phyloP scores from a whole-genome alignment of 2,113 vertebrate species.

The Clarias gariepinus region DNA sequence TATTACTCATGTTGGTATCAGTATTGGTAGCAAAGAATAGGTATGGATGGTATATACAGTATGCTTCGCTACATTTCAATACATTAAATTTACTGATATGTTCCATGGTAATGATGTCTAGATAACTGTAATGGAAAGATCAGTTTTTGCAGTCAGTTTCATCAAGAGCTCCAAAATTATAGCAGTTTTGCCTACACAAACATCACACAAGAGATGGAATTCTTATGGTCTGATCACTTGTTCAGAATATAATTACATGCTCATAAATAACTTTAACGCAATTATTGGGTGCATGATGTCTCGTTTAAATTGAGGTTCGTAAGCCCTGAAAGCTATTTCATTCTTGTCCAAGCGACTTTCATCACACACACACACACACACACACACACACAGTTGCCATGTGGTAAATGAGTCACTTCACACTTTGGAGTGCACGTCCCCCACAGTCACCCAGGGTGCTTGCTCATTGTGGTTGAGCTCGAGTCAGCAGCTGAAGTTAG shows the following conservation, averaged over 20 bases:
- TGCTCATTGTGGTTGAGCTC: constrained; percentile 22
- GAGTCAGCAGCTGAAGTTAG: constrained; percentile 31
- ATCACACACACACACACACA: constrained; percentile 40
- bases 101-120: neutral
- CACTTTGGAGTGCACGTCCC: constrained; percentile 45
- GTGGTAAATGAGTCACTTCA: constrained; percentile 47
- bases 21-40: neutral
- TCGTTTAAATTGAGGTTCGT: constrained; percentile 13
- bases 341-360: constrained; percentile 45
- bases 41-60: neutral
- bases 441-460: constrained; percentile 14
- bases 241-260: constrained; percentile 19
- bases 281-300: constrained; percentile 9
- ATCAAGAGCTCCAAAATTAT: constrained; percentile 41
- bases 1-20: neutral
- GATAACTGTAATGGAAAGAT: neutral
- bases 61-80: neutral
- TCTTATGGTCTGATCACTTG: neutral
- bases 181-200: constrained; percentile 22
- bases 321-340: constrained; percentile 30
- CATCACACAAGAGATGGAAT: neutral
- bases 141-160: constrained; percentile 13
- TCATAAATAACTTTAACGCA: neutral
- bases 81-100: neutral
- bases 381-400: constrained; percentile 41